Percentiles rank a stretch among this genome's conserved stretches.
These are phyloP conservation scores for Lamellibrachia columna DNA, from an alignment of 2,888 invertebrate genomes.

Conservation along the genomic window DNA sequence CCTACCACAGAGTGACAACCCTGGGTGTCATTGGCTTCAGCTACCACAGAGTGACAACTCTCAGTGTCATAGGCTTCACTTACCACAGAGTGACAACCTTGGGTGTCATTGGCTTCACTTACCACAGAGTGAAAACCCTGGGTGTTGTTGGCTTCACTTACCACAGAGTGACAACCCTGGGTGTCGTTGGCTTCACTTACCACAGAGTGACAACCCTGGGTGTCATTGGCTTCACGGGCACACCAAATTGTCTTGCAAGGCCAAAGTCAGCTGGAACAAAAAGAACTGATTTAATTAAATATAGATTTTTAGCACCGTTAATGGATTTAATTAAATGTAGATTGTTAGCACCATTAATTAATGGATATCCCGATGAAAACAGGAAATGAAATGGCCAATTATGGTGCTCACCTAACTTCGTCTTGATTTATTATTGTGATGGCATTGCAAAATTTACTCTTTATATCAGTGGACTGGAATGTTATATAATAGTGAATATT, in stretches of 20 bases:
- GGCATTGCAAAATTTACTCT: not conserved
- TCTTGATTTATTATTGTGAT: not conserved
- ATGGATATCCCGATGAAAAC: too few species aligned
- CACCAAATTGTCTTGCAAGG: slow-evolving; percentile 88
- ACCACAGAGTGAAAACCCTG: slow-evolving; percentile 95
- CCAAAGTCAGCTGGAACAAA: slow-evolving; percentile 88
- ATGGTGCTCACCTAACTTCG: not conserved
- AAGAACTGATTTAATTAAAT: not conserved
- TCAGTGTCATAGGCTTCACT: slow-evolving; percentile 84
- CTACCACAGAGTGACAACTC: slow-evolving; percentile 94
- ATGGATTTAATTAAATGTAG: too few species aligned
- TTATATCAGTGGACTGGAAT: not conserved
- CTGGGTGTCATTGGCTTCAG: too few species aligned
- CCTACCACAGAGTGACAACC: too few species aligned
- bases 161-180: slow-evolving; percentile 95
- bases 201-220: slow-evolving; percentile 71
- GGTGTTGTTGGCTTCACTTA: slow-evolving; percentile 91
- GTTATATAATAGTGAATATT: not conserved
- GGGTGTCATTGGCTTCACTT: slow-evolving; percentile 91
- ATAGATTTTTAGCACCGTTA: too few species aligned
- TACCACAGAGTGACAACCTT: slow-evolving; percentile 97
- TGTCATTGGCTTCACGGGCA: slow-evolving; percentile 89
- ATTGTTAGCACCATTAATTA: too few species aligned
- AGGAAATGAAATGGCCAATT: too few species aligned
- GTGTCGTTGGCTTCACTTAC: slow-evolving; percentile 85